These are phyloP conservation scores for Bovichtus variegatus DNA, from an alignment of 2,797 vertebrate genomes.

Conservation along the genomic window DNA sequence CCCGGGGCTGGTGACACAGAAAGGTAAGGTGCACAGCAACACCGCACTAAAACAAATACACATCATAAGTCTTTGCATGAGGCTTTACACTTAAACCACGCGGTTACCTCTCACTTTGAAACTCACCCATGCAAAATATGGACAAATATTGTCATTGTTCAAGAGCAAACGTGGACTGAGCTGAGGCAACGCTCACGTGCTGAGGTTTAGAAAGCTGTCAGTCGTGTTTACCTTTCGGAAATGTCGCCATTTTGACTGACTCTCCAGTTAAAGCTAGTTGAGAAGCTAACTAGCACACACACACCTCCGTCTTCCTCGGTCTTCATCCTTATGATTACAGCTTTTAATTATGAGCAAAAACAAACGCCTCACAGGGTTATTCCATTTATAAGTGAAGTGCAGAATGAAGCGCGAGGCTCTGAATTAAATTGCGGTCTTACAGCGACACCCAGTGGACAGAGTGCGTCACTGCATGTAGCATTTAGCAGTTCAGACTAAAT, in stretches of 20 bases:
- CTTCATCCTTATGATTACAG: not conserved
- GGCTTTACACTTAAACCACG: not conserved
- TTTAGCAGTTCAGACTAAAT: too few relatives aligned
- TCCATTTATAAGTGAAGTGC: not conserved
- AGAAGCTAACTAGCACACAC: slow-evolving; percentile 6
- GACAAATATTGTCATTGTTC: not conserved
- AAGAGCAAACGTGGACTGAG: too few relatives aligned
- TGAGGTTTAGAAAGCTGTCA: not conserved
- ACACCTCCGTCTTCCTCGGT: fast-evolving
- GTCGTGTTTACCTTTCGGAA: not conserved
- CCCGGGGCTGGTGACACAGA: not conserved
- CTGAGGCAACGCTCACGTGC: not conserved
- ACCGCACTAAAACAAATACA: slow-evolving; percentile 22
- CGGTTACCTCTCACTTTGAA: not conserved
- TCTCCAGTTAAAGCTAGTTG: slow-evolving; percentile 5
- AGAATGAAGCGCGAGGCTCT: not conserved
- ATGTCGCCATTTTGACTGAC: slow-evolving; percentile 21
- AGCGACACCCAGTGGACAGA: slow-evolving; percentile 40
- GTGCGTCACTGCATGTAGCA: too few relatives aligned
- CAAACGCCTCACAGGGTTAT: fast-evolving
- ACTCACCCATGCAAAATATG: slow-evolving; percentile 16
- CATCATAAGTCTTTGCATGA: fast-evolving
- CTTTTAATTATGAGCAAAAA: not conserved
- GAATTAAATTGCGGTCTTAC: not conserved
- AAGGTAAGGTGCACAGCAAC: not conserved